Evolutionary conservation across 1,140 invertebrate species (phyloP).

Genomic region (Agraylea sexmaculata): DNA sequence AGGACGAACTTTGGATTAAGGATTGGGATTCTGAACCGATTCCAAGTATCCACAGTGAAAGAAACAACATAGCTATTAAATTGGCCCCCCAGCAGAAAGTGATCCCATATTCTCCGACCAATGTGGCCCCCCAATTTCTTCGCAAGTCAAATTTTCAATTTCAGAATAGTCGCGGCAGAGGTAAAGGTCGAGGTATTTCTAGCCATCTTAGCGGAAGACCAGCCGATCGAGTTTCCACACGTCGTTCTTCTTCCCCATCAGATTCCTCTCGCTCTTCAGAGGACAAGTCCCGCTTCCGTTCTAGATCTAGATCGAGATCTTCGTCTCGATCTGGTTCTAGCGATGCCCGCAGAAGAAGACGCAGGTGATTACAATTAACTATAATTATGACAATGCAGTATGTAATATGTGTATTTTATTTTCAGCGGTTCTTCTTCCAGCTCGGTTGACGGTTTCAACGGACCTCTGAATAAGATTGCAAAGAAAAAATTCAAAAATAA

Average conservation of each 20-base stretch:
- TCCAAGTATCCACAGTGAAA: conserved; percentile 69
- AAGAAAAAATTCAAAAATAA: conserved; percentile 29
- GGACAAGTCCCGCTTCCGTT: background rate
- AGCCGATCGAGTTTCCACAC: conserved; percentile 22
- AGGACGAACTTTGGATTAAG: conserved; percentile 72
- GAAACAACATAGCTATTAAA: conserved; percentile 48
- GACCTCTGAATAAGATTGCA: conserved; percentile 31
- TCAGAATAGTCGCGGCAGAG: background rate
- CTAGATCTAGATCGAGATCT: conserved; percentile 15
- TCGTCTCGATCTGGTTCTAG: conserved; percentile 36
- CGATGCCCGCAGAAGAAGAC: conserved; percentile 23
- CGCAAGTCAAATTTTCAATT: conserved; percentile 27
- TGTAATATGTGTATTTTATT: conserved; percentile 10
- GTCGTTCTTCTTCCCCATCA: background rate
- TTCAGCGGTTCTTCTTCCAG: conserved; percentile 24
- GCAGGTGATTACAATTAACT: conserved; percentile 21
- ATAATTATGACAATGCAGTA: conserved; percentile 11
- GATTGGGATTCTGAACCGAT: conserved; percentile 89
- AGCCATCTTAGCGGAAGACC: conserved; percentile 9
- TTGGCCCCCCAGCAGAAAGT: conserved; percentile 31
- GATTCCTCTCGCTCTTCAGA: background rate
- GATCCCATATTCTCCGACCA: conserved; percentile 12
- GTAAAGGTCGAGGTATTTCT: background rate
- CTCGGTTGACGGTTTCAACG: conserved; percentile 35
- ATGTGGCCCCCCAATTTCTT: conserved; percentile 37